These are phyloP conservation scores for Aphis gossypii DNA, from an alignment of 1,140 invertebrate genomes.

Conservation along the genomic window DNA sequence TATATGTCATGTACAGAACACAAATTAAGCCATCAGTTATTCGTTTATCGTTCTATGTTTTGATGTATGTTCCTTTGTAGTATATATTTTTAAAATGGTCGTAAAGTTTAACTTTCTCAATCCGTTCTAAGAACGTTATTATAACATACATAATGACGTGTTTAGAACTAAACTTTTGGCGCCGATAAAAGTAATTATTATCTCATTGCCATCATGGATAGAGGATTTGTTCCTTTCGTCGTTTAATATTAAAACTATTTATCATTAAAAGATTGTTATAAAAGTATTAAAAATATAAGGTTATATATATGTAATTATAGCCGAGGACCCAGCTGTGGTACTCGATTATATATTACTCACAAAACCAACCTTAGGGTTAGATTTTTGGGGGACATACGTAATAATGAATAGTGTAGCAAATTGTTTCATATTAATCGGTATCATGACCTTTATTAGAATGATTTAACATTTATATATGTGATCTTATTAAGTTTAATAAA, in stretches of 20 bases:
- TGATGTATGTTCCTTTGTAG: background rate
- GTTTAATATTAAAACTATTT: background rate
- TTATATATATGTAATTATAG: background rate
- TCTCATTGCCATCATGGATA: background rate
- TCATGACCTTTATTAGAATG: conserved; percentile 16
- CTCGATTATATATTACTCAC: background rate
- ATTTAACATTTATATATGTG: background rate
- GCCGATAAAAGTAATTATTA: background rate
- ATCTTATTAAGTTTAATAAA: conserved; percentile 7
- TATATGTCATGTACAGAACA: background rate
- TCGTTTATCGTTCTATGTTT: background rate
- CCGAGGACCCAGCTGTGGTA: background rate
- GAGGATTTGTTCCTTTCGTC: background rate
- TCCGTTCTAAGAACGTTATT: background rate
- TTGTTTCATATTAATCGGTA: background rate
- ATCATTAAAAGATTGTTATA: background rate
- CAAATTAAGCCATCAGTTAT: background rate
- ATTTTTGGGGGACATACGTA: background rate
- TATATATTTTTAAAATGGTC: background rate
- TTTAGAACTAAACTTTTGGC: background rate
- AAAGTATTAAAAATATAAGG: background rate
- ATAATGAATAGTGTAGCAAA: background rate
- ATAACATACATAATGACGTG: background rate
- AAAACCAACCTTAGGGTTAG: background rate
- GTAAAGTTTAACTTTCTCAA: background rate